phyloP scores from a whole-genome alignment of 1,140 invertebrate species.

The Formica selysi region DNA sequence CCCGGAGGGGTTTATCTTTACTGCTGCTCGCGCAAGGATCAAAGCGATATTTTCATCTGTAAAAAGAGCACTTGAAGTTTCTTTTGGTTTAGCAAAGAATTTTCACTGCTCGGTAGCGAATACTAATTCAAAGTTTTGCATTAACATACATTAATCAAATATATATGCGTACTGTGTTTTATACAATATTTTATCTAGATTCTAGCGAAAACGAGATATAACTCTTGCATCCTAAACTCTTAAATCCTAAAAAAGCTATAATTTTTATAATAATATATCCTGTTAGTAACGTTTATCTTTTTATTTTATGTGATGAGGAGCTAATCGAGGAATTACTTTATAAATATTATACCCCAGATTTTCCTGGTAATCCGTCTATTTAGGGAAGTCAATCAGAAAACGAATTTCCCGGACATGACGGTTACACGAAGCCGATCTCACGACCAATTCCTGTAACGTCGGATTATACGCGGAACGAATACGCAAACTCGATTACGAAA shows the following conservation, averaged over 20 bases:
- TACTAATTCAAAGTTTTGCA: not conserved
- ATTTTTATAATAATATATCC: not conserved
- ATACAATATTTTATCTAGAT: constrained; percentile 4
- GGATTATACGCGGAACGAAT: constrained; percentile 45
- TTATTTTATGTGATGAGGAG: not conserved
- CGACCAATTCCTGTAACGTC: constrained; percentile 52
- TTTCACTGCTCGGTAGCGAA: not conserved
- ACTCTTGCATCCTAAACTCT: no score
- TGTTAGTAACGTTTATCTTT: not conserved
- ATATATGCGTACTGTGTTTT: not conserved
- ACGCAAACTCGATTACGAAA: constrained; percentile 50
- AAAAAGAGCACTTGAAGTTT: not conserved
- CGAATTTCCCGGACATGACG: constrained; percentile 38
- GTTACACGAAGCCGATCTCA: constrained; percentile 47
- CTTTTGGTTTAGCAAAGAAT: not conserved
- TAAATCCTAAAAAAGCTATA: not conserved
- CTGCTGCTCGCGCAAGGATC: constrained; percentile 16
- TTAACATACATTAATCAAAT: constrained; percentile 1
- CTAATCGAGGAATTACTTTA: not conserved
- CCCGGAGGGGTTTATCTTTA: constrained; percentile 25
- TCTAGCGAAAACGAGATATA: not conserved
- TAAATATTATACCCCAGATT: constrained; percentile 25
- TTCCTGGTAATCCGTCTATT: constrained; percentile 40
- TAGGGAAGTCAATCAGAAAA: constrained; percentile 49
- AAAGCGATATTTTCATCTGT: constrained; percentile 35